A percentile compares a stretch with the other conserved stretches of the same genome.
Conservation (phyloP, 2,113 vertebrate genomes). For the Catharus bicknelli region DNA sequence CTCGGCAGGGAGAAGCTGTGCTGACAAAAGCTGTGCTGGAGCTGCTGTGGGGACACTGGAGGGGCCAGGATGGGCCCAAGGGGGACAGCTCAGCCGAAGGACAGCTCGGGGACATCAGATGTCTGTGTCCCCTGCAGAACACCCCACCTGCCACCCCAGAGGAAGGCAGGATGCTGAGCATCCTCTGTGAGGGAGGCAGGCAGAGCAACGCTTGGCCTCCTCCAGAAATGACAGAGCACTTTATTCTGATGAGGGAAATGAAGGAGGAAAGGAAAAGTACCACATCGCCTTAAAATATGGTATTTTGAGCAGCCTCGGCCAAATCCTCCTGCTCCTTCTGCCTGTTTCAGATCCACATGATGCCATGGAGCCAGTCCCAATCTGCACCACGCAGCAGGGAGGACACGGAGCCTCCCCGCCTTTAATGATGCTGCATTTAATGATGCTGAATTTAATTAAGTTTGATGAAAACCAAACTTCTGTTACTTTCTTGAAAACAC, state of each 20-base stretch:
- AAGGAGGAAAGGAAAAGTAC: slow-evolving; percentile 22
- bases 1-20: not conserved
- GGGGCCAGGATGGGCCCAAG: not conserved
- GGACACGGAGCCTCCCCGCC: not conserved
- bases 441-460: slow-evolving; percentile 19
- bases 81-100: not conserved
- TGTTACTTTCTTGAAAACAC: not conserved
- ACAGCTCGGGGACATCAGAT: not conserved
- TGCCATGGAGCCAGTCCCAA: not conserved
- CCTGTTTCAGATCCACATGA: not conserved
- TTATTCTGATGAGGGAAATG: not conserved
- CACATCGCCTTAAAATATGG: not conserved
- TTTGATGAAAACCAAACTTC: slow-evolving; percentile 19
- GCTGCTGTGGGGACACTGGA: not conserved
- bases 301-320: slow-evolving; percentile 1
- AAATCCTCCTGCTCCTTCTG: not conserved
- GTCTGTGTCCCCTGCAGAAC: not conserved
- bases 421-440: not conserved
- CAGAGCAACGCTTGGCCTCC: not conserved
- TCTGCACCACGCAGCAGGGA: not conserved
- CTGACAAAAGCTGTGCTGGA: not conserved
- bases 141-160: rapidly evolving
- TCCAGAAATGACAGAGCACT: not conserved
- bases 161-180: not conserved
- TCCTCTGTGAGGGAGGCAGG: not conserved